These are phyloP conservation scores for Tachina fera DNA, from an alignment of 2,888 invertebrate genomes.

Conservation along the genomic window DNA sequence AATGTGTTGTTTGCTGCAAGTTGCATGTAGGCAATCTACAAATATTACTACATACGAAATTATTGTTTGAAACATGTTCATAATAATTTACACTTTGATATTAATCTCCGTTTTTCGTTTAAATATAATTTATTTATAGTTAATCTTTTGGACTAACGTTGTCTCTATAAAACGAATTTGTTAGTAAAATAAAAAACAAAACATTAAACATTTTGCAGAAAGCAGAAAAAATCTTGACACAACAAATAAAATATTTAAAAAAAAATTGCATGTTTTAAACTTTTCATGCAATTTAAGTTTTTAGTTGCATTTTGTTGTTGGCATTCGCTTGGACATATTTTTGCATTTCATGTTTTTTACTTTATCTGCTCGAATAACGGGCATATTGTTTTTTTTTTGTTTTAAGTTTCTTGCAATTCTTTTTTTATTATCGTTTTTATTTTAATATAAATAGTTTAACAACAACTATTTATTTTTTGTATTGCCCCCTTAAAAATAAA, in stretches of 20 bases:
- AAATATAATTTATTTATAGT: constrained; percentile 64
- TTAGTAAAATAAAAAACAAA: constrained; percentile 20
- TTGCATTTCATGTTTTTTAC: constrained; percentile 51
- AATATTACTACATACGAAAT: constrained; percentile 57
- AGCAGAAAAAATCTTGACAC: neutral
- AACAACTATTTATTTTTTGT: constrained; percentile 54
- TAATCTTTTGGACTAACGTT: constrained; percentile 54
- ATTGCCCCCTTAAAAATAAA: constrained; percentile 28
- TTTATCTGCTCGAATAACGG: constrained; percentile 44
- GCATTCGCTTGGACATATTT: constrained; percentile 61
- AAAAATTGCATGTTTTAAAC: constrained; percentile 59
- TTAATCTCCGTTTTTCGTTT: constrained; percentile 63
- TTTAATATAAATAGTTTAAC: constrained; percentile 64
- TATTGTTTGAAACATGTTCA: constrained; percentile 60
- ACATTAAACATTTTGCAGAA: neutral
- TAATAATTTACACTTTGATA: constrained; percentile 69
- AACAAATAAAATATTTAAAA: neutral
- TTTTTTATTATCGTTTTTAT: constrained; percentile 31
- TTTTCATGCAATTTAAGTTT: constrained; percentile 38
- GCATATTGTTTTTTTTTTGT: constrained; percentile 22
- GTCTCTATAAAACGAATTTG: constrained; percentile 38
- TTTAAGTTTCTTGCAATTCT: constrained; percentile 19
- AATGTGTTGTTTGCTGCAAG: constrained; percentile 7
- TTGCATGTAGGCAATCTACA: constrained; percentile 50
- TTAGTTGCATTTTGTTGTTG: constrained; percentile 46